These are phyloP conservation scores for Tridacna gigas DNA, from an alignment of 2,888 invertebrate genomes.

Conservation along the genomic window DNA sequence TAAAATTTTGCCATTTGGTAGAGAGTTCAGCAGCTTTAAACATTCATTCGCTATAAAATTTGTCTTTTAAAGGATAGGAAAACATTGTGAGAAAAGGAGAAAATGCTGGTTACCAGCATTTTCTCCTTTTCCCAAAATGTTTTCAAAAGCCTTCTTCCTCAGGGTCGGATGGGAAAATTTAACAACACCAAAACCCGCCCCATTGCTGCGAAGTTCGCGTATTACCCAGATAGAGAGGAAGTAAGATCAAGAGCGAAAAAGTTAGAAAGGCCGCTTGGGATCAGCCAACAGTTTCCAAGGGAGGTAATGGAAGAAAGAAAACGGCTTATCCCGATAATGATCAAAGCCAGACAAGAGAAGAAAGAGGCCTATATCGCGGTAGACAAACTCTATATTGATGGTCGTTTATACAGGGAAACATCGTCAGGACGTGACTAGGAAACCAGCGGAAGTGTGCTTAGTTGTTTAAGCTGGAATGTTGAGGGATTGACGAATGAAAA, in stretches of 20 bases:
- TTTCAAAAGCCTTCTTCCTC: too few relatives aligned
- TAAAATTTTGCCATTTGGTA: too few relatives aligned
- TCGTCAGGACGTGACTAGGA: not conserved
- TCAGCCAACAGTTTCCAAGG: not conserved
- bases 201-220: not conserved
- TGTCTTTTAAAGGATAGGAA: too few relatives aligned
- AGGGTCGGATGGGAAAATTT: not conserved
- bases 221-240: not conserved
- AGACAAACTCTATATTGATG: not conserved
- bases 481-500: not conserved
- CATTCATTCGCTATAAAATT: too few relatives aligned
- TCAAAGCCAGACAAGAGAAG: not conserved
- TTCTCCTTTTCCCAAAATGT: too few relatives aligned
- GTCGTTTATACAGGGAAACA: not conserved
- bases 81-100: too few relatives aligned
- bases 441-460: not conserved
- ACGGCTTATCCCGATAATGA: not conserved
- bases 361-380: not conserved
- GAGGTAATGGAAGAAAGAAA: not conserved
- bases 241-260: not conserved
- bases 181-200: not conserved
- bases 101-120: too few relatives aligned
- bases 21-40: too few relatives aligned
- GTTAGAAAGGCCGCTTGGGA: not conserved
- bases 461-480: not conserved